phyloP scores from a whole-genome alignment of 2,113 vertebrate species.

The Myrmecobius fasciatus region DNA sequence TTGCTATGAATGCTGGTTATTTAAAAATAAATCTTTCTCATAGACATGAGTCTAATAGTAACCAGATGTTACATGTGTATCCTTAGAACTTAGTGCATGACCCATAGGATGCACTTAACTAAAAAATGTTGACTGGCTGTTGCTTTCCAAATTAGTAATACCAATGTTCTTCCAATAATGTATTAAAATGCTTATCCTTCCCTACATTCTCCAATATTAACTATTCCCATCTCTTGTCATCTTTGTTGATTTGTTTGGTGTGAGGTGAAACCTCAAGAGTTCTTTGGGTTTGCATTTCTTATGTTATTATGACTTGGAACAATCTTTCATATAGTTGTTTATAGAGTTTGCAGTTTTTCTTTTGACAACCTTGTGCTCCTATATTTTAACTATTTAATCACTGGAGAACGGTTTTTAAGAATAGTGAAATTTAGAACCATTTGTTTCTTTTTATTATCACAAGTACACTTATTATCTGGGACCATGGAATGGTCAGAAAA shows the following conservation, averaged over 20 bases:
- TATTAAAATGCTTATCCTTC: background rate
- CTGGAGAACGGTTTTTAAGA: background rate
- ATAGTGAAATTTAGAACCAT: background rate
- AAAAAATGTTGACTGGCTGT: background rate
- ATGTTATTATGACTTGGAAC: background rate
- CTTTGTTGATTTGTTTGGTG: background rate
- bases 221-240: background rate
- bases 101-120: background rate
- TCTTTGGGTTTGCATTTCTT: background rate
- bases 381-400: background rate
- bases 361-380: background rate
- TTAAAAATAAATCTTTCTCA: background rate
- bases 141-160: background rate
- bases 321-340: background rate
- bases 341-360: background rate
- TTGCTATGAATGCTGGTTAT: background rate
- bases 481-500: background rate
- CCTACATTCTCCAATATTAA: background rate
- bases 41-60: background rate
- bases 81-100: background rate
- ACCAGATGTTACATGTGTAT: background rate
- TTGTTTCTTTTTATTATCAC: background rate
- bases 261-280: background rate
- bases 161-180: background rate
- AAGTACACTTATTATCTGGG: background rate